Percentiles rank a stretch among this genome's conserved stretches.
These are phyloP conservation scores for Rousettus leschenaultii DNA, from an alignment of 2,113 vertebrate species.

Conservation along the genomic window DNA sequence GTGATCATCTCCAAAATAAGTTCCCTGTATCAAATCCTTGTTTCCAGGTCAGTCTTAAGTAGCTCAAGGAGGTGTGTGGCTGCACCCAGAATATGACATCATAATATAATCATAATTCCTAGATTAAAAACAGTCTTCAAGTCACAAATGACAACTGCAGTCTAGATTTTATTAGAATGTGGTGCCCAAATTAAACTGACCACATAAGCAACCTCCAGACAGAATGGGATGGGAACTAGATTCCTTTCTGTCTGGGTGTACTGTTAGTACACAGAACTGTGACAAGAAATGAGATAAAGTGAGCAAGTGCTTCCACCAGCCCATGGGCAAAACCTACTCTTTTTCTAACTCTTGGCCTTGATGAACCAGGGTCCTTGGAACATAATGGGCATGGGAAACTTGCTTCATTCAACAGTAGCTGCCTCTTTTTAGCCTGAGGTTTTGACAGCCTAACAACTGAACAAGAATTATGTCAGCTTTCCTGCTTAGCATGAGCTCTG, in stretches of 20 bases:
- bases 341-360: not conserved
- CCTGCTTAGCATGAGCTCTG: not conserved
- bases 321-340: not conserved
- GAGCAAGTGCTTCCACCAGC: not conserved
- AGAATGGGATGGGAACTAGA: not conserved
- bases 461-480: not conserved
- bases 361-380: not conserved
- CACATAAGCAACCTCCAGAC: not conserved
- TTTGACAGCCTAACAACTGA: slow-evolving; percentile 12
- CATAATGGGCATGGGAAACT: not conserved
- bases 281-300: not conserved
- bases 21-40: not conserved
- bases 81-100: not conserved
- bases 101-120: not conserved
- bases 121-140: not conserved
- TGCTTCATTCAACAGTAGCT: not conserved
- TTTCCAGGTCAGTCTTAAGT: not conserved
- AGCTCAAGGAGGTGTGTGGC: not conserved
- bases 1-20: not conserved
- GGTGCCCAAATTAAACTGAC: not conserved
- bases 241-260: not conserved
- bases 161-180: not conserved
- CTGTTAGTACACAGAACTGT: not conserved
- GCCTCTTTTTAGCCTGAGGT: not conserved
- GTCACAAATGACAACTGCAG: not conserved